Evolutionary conservation across 2,797 vertebrate genomes (phyloP).

Genomic region (Lerista edwardsae): DNA sequence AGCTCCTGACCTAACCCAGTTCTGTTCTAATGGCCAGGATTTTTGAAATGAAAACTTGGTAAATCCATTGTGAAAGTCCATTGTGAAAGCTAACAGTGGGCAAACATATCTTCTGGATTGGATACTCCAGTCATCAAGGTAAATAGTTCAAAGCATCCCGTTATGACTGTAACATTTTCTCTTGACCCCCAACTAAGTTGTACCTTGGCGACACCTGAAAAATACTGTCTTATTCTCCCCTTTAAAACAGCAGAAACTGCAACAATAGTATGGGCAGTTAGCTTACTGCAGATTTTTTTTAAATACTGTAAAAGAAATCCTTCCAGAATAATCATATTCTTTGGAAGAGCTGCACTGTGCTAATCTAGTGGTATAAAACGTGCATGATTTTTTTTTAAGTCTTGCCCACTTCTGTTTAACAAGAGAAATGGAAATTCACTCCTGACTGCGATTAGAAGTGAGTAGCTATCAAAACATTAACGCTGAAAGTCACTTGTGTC

Average conservation of each 20-base stretch:
- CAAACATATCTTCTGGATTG: slow-evolving; percentile 5
- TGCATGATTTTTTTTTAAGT: too few species aligned
- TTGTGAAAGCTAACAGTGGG: neutral
- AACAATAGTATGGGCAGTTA: neutral
- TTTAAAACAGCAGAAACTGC: neutral
- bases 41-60: too few species aligned
- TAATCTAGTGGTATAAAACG: neutral
- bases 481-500: neutral
- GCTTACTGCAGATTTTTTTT: slow-evolving; percentile 22
- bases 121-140: slow-evolving; percentile 28
- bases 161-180: too few species aligned
- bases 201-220: neutral
- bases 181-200: neutral
- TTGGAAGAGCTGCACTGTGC: too few species aligned
- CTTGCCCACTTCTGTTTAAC: too few species aligned
- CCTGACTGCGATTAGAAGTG: neutral
- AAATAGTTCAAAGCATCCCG: too few species aligned
- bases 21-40: too few species aligned
- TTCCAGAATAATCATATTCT: neutral
- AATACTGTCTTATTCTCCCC: too few species aligned
- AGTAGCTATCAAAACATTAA: neutral
- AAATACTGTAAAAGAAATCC: neutral
- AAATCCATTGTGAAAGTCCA: neutral
- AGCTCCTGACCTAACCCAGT: too few species aligned
- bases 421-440: slow-evolving; percentile 20